These are phyloP conservation scores for Leptinotarsa lineolata DNA, from an alignment of 1,140 invertebrate genomes.

Conservation along the genomic window DNA sequence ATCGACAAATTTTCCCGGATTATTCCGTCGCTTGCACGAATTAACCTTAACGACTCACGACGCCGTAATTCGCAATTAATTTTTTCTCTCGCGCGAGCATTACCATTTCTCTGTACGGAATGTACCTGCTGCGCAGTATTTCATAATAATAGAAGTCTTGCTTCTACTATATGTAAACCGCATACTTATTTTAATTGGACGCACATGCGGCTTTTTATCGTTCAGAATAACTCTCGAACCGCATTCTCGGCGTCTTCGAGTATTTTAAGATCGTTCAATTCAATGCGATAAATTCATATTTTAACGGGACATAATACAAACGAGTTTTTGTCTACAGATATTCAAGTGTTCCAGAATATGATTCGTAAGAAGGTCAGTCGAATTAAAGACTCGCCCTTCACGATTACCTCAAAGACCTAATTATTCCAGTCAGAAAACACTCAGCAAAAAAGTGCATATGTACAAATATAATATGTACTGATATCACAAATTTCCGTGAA, in stretches of 20 bases:
- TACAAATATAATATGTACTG: too few species aligned
- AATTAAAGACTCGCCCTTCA: too few species aligned
- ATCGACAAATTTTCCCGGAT: background rate
- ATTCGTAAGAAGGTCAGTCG: too few species aligned
- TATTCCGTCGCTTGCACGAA: background rate
- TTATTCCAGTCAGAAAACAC: too few species aligned
- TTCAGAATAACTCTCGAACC: background rate
- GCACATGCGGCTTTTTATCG: constrained; percentile 1
- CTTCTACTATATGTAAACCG: background rate
- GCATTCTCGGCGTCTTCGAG: background rate
- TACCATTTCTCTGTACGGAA: background rate
- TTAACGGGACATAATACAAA: background rate
- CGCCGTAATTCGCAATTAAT: background rate
- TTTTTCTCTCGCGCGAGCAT: background rate
- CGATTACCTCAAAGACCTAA: too few species aligned
- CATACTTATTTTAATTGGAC: constrained; percentile 2
- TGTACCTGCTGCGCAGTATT: constrained; percentile 5
- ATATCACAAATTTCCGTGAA: too few species aligned
- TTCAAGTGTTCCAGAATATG: too few species aligned
- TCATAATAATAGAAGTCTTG: constrained; percentile 1
- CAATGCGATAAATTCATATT: background rate
- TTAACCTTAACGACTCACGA: background rate
- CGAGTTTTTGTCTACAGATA: background rate
- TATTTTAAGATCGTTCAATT: background rate
- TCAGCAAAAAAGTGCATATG: too few species aligned